Evolutionary conservation across 2,113 vertebrate genomes (phyloP).

Genomic region (Chloropsis hardwickii): DNA sequence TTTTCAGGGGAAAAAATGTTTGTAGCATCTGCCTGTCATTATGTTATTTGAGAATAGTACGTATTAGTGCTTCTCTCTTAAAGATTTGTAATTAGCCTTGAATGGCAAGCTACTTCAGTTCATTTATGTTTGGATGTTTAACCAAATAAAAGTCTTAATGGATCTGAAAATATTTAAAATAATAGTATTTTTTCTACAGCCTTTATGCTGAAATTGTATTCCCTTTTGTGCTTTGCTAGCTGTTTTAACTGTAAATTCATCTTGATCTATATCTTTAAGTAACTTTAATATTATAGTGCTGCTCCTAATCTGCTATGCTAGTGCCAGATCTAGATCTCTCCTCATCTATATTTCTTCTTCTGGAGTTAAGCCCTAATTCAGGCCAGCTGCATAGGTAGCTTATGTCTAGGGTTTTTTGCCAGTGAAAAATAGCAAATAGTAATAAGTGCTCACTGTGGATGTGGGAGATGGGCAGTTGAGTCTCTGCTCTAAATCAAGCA

Average conservation of each 20-base stretch:
- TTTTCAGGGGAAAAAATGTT: background rate
- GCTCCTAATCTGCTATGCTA: background rate
- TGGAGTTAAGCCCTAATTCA: background rate
- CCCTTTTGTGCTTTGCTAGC: background rate
- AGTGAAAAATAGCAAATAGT: background rate
- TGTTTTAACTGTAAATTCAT: background rate
- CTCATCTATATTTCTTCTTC: background rate
- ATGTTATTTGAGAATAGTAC: background rate
- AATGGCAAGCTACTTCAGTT: background rate
- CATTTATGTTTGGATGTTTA: background rate
- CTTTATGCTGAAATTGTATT: background rate
- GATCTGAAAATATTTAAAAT: background rate
- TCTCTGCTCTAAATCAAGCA: background rate
- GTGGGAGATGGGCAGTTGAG: background rate
- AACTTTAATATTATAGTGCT: background rate
- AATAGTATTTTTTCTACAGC: background rate
- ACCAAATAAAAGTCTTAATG: background rate
- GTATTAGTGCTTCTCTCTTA: background rate
- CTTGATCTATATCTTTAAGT: background rate
- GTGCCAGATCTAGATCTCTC: background rate
- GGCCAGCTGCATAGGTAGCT: slow-evolving; percentile 14
- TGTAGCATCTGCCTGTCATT: background rate
- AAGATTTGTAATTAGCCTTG: background rate
- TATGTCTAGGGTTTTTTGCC: background rate
- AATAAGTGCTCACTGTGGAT: background rate